Percentiles rank a stretch among this genome's conserved stretches.
Evolutionary conservation across 2,113 vertebrate genomes (phyloP).

Genomic region (Myotis lucifugus): DNA sequence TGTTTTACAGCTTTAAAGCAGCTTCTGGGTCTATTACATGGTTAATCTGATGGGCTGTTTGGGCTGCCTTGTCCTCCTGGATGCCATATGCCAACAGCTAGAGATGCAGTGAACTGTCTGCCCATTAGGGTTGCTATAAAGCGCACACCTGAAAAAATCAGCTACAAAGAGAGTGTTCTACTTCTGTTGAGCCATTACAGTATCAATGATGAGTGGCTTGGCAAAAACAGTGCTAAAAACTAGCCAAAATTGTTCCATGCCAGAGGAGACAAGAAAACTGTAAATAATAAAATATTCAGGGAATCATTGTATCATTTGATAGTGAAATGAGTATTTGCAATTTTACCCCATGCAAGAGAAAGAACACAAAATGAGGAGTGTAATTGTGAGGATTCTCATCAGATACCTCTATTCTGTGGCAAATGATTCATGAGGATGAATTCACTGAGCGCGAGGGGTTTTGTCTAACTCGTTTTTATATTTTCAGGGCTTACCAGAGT

Average conservation of each 20-base stretch:
- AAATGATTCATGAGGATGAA: conserved; percentile 29
- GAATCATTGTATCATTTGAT: not conserved
- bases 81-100: conserved; percentile 83
- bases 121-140: conserved; percentile 77
- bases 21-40: conserved; percentile 85
- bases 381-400: not conserved
- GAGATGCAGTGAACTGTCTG: conserved; percentile 78
- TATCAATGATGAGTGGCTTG: conserved; percentile 46
- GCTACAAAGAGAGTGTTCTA: conserved; percentile 37
- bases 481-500: not conserved
- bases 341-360: conserved; percentile 19
- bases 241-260: conserved; percentile 14
- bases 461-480: not conserved
- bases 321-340: not conserved
- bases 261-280: not conserved
- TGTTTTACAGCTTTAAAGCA: conserved; percentile 84
- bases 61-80: conserved; percentile 80
- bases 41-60: conserved; percentile 85
- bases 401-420: not conserved
- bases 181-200: conserved; percentile 57
- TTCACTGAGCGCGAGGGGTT: not conserved
- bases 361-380: not conserved
- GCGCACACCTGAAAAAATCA: conserved; percentile 75
- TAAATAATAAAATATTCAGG: conserved; percentile 55
- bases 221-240: conserved; percentile 35